Percentiles rank a stretch among this genome's conserved stretches.
These are phyloP conservation scores for Nemoura dubitans DNA, from an alignment of 2,888 invertebrate genomes.

Conservation along the genomic window DNA sequence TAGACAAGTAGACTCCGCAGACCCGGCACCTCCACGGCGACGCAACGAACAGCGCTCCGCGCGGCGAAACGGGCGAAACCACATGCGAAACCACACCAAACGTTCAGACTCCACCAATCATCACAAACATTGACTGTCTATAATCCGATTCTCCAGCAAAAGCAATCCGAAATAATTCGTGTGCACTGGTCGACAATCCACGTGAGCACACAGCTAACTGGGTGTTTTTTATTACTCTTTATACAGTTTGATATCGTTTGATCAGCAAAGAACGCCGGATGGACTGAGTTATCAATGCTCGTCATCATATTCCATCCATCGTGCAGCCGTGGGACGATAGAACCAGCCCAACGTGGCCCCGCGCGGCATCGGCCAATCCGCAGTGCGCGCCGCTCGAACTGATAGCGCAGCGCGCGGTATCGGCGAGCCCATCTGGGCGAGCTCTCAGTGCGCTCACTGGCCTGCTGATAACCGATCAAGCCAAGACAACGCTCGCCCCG, in stretches of 20 bases:
- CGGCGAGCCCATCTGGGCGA: constrained; percentile 13
- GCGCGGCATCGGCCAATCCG: background rate
- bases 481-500: background rate
- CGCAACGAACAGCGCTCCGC: background rate
- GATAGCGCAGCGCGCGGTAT: constrained; percentile 15
- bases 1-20: background rate
- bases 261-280: constrained; percentile 40
- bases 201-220: background rate
- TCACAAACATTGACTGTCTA: background rate
- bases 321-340: constrained; percentile 31
- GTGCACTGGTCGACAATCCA: background rate
- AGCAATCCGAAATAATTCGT: constrained; percentile 7
- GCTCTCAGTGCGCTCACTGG: constrained; percentile 9
- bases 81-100: background rate
- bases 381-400: background rate
- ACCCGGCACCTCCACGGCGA: background rate
- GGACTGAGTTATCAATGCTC: constrained; percentile 19
- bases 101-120: background rate
- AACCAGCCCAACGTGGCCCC: background rate
- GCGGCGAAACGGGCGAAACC: no score
- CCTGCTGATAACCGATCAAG: constrained; percentile 33
- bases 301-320: constrained; percentile 34
- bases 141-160: background rate
- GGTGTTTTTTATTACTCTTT: constrained; percentile 22
- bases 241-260: constrained; percentile 28